Percentiles rank a stretch among this genome's conserved stretches.
phyloP scores from a whole-genome alignment of 2,113 vertebrate genomes.

The Protobothrops flavoviridis region DNA sequence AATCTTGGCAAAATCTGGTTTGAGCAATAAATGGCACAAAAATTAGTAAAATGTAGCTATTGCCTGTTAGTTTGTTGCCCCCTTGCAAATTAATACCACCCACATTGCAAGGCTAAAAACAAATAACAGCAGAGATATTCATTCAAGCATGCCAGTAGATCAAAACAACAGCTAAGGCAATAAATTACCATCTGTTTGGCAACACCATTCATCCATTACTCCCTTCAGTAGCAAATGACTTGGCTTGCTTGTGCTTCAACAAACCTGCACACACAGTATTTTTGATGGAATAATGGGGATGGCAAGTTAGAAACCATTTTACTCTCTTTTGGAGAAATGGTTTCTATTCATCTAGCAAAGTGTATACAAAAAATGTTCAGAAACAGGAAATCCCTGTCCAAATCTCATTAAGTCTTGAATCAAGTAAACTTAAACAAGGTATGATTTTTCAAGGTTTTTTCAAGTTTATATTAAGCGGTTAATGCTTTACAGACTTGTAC shows the following conservation, averaged over 20 bases:
- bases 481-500: neutral
- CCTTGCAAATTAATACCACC: constrained; percentile 13
- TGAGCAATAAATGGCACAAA: neutral
- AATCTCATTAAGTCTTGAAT: neutral
- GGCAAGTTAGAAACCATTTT: neutral
- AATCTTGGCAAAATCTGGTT: constrained; percentile 11
- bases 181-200: constrained; percentile 38
- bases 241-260: constrained; percentile 7
- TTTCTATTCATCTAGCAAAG: neutral
- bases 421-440: neutral
- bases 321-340: neutral
- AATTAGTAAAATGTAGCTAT: neutral
- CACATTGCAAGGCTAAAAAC: constrained; percentile 25
- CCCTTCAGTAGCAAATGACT: constrained; percentile 15
- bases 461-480: neutral
- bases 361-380: neutral
- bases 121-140: constrained; percentile 19
- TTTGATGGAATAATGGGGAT: neutral
- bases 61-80: neutral
- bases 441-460: neutral
- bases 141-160: constrained; percentile 27
- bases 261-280: neutral
- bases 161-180: constrained; percentile 28
- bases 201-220: constrained; percentile 21
- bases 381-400: neutral